Conservation (phyloP, 1,140 invertebrate genomes). For the Neotoxoptera formosana region DNA sequence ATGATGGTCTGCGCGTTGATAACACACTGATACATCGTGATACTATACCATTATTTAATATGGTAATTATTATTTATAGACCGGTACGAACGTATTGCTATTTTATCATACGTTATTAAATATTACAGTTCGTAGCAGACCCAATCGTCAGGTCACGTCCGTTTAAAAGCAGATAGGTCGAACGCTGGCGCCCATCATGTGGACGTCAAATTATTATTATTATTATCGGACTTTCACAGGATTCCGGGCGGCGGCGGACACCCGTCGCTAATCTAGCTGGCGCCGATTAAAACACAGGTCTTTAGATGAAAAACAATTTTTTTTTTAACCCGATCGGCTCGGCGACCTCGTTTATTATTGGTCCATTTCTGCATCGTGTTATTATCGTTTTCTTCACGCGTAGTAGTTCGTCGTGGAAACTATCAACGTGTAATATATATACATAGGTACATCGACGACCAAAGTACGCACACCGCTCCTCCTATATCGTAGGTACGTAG, state of each 20-base stretch:
- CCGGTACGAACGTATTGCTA: neutral
- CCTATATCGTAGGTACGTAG: neutral
- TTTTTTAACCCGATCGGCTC: neutral
- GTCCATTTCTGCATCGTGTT: neutral
- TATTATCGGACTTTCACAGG: neutral
- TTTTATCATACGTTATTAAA: neutral
- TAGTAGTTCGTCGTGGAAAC: neutral
- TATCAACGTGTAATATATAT: neutral
- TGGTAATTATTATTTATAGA: neutral
- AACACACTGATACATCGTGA: too few species aligned
- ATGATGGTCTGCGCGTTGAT: too few species aligned
- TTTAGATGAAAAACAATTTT: neutral
- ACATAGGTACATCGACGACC: too few species aligned
- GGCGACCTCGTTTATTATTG: neutral
- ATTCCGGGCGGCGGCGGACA: neutral
- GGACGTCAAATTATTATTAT: neutral
- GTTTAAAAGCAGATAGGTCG: neutral
- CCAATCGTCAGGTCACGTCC: neutral
- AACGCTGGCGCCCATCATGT: neutral
- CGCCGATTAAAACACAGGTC: neutral
- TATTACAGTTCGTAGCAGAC: neutral
- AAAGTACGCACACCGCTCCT: neutral
- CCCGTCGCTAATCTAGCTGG: neutral
- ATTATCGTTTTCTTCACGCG: neutral
- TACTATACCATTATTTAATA: neutral